Percentiles rank a stretch among this genome's conserved stretches.
phyloP scores from a whole-genome alignment of 2,797 vertebrate genomes.

The Acipenser ruthenus region DNA sequence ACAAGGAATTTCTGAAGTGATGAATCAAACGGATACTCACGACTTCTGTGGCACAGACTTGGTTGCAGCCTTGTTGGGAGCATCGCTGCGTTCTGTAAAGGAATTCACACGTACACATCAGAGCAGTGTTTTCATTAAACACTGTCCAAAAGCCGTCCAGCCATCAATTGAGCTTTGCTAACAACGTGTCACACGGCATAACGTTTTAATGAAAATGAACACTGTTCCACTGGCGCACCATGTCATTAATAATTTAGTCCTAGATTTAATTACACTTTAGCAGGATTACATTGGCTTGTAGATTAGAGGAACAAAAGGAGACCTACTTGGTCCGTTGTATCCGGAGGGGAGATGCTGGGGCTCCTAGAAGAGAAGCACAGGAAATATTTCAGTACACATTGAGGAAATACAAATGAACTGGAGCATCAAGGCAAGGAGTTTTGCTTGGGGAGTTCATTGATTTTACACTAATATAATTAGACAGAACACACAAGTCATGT shows the following conservation, averaged over 20 bases:
- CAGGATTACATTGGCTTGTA: constrained; percentile 21
- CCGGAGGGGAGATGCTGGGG: constrained; percentile 84
- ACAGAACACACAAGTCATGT: constrained; percentile 26
- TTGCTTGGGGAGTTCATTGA: constrained; percentile 48
- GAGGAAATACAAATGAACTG: constrained; percentile 11
- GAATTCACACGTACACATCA: constrained; percentile 48
- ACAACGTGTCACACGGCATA: constrained; percentile 44
- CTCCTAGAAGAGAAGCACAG: constrained; percentile 60
- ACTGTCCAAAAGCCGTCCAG: constrained; percentile 39
- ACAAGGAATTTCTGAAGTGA: constrained; percentile 24
- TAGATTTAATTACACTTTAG: constrained; percentile 31
- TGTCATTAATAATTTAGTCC: constrained; percentile 33
- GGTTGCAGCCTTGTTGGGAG: constrained; percentile 77
- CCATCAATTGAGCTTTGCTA: constrained; percentile 39
- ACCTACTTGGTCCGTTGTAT: constrained; percentile 92
- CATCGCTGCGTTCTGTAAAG: constrained; percentile 82
- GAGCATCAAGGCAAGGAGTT: constrained; percentile 25
- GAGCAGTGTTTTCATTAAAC: constrained; percentile 44
- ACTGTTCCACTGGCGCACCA: constrained; percentile 30
- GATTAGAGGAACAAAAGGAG: constrained; percentile 34
- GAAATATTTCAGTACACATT: constrained; percentile 15
- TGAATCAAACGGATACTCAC: constrained; percentile 68
- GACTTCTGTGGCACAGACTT: constrained; percentile 85
- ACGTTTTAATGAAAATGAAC: constrained; percentile 34
- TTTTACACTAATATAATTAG: constrained; percentile 45